phyloP scores from a whole-genome alignment of 2,888 invertebrate genomes.

The Lycaena phlaeas region DNA sequence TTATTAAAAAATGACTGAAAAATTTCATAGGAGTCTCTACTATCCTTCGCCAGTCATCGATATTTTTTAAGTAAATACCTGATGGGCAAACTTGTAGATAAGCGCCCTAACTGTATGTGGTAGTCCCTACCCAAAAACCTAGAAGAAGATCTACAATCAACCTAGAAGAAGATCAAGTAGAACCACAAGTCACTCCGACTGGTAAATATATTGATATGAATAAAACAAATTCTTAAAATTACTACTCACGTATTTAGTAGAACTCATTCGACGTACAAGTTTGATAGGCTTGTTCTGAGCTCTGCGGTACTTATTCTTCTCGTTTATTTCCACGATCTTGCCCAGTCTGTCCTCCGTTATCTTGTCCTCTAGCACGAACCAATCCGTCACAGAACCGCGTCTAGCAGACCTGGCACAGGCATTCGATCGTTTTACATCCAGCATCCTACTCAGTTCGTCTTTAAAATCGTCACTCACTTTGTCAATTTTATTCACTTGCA shows the following conservation, averaged over 20 bases:
- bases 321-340: constrained; percentile 16
- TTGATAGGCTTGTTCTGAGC: constrained; percentile 51
- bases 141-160: no score
- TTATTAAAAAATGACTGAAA: no score
- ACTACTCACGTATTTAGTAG: constrained; percentile 64
- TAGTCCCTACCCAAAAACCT: no score
- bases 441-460: constrained; percentile 39
- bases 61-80: no score
- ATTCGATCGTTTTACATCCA: constrained; percentile 34
- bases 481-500: constrained; percentile 49
- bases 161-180: no score
- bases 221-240: background rate
- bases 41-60: no score
- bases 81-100: no score
- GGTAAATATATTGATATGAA: no score
- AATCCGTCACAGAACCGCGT: constrained; percentile 61
- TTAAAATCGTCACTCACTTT: constrained; percentile 56
- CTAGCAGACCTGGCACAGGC: constrained; percentile 28
- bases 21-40: no score
- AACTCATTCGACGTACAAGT: constrained; percentile 57
- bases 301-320: constrained; percentile 45
- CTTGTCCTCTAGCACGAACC: constrained; percentile 57
- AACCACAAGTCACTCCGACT: no score
- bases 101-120: no score
- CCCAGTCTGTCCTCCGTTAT: constrained; percentile 15